Conservation (phyloP, 2,797 vertebrate genomes). For the Myoxocephalus aenaeus region DNA sequence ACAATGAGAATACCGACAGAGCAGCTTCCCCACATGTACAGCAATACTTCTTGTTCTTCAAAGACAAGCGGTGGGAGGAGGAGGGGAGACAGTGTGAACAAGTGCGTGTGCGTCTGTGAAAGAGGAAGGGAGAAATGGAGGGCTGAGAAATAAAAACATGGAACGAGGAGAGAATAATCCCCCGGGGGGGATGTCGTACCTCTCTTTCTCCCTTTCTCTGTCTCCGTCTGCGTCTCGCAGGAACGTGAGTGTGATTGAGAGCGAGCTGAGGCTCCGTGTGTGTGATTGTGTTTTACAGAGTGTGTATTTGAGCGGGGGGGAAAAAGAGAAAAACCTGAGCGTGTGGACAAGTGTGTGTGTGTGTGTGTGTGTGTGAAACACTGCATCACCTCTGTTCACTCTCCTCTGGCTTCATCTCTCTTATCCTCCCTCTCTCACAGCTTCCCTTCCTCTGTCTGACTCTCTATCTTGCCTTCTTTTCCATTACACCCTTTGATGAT, state of each 20-base stretch:
- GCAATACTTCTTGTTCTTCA: slow-evolving; percentile 79
- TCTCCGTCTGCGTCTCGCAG: slow-evolving; percentile 58
- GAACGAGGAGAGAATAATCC: slow-evolving; percentile 61
- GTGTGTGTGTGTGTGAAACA: slow-evolving; percentile 11
- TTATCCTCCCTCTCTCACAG: slow-evolving; percentile 65
- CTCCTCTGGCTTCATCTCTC: slow-evolving; percentile 62
- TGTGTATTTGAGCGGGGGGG: slow-evolving; percentile 43
- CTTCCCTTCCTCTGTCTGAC: slow-evolving; percentile 62
- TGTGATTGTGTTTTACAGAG: slow-evolving; percentile 47
- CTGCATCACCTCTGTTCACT: slow-evolving; percentile 65
- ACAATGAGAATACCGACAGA: slow-evolving; percentile 67
- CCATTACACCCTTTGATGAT: slow-evolving; percentile 84
- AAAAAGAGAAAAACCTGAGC: not conserved
- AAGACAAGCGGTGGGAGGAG: slow-evolving; percentile 52
- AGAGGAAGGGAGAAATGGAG: slow-evolving; percentile 49
- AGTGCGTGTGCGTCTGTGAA: slow-evolving; percentile 46
- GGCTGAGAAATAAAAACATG: slow-evolving; percentile 65
- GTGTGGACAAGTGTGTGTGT: slow-evolving; percentile 9
- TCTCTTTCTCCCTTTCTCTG: slow-evolving; percentile 53
- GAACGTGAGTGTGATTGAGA: slow-evolving; percentile 60
- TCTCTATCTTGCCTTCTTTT: slow-evolving; percentile 65
- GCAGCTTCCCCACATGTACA: slow-evolving; percentile 75
- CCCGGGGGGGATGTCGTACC: slow-evolving; percentile 62
- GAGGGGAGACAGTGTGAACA: slow-evolving; percentile 38
- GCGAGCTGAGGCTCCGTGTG: slow-evolving; percentile 28